Conservation (phyloP, 2,888 invertebrate genomes). For the Eristalis tenax region DNA sequence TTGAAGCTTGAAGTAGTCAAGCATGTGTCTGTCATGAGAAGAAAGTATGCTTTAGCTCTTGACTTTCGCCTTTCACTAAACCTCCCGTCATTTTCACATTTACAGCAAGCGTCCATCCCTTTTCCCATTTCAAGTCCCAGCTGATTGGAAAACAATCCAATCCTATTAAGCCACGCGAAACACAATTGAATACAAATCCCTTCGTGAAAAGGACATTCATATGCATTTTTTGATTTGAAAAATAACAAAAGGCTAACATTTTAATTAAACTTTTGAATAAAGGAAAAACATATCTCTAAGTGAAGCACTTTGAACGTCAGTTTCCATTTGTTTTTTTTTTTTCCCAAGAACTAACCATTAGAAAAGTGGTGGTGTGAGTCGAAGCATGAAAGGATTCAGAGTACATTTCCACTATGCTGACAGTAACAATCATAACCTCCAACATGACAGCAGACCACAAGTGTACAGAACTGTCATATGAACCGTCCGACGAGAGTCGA, state of each 20-base stretch:
- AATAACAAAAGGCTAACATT: neutral
- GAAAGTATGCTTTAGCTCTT: too few relatives aligned
- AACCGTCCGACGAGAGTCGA: conserved; percentile 15
- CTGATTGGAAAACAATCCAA: neutral
- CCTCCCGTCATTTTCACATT: too few relatives aligned
- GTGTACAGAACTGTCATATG: conserved; percentile 57
- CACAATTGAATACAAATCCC: neutral
- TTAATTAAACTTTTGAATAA: neutral
- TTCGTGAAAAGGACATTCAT: neutral
- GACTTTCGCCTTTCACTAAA: too few relatives aligned
- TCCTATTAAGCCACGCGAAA: neutral
- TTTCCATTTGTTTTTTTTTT: conserved; percentile 8
- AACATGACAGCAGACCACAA: conserved; percentile 47
- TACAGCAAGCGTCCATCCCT: too few relatives aligned
- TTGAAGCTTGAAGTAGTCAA: too few relatives aligned
- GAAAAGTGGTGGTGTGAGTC: conserved; percentile 8
- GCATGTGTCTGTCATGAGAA: too few relatives aligned
- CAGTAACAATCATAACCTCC: conserved; percentile 67
- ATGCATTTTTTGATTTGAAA: neutral
- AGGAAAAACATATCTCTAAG: neutral
- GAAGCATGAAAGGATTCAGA: neutral
- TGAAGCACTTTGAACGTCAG: neutral
- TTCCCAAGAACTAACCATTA: conserved; percentile 57
- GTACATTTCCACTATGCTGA: conserved; percentile 50
- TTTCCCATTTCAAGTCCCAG: neutral